Percentiles rank a stretch among this genome's conserved stretches.
These are phyloP conservation scores for Salvelinus fontinalis DNA, from an alignment of 2,113 vertebrate species.

Conservation along the genomic window DNA sequence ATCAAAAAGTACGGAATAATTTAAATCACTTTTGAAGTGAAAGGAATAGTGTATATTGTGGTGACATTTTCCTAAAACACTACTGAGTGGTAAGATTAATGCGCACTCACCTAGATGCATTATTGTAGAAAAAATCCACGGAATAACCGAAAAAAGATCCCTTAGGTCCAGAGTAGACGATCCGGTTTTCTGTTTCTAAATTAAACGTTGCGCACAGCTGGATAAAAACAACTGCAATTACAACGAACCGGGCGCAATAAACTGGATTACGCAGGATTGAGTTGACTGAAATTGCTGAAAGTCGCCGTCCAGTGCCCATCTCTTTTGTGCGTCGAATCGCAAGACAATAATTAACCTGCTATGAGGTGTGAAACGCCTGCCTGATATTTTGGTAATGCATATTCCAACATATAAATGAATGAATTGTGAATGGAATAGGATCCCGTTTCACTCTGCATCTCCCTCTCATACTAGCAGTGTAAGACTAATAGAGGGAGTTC, in stretches of 20 bases:
- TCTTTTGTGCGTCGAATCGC: conserved; percentile 48
- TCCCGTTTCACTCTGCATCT: background rate
- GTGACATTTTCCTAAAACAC: background rate
- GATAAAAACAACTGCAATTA: conserved; percentile 23
- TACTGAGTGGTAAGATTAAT: background rate
- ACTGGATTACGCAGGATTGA: conserved; percentile 9
- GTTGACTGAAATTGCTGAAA: conserved; percentile 39
- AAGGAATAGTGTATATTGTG: too few species aligned
- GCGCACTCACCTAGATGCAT: conserved; percentile 56
- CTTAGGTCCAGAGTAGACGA: conserved; percentile 55
- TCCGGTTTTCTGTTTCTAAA: conserved; percentile 56
- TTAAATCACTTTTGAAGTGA: too few species aligned
- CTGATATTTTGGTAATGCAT: conserved; percentile 17
- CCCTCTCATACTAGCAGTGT: background rate
- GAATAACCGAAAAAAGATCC: conserved; percentile 69
- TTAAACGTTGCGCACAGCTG: conserved; percentile 62
- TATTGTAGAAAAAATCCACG: conserved; percentile 62
- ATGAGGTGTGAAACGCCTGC: conserved; percentile 44
- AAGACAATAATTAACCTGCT: conserved; percentile 3
- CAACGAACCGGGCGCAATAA: conserved; percentile 4
- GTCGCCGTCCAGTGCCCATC: conserved; percentile 51
- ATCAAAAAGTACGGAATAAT: too few species aligned
- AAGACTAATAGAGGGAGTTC: background rate
- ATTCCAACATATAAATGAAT: background rate
- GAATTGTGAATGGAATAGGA: background rate